A percentile compares a stretch with the other conserved stretches of the same genome.
These are phyloP conservation scores for Himalopsyche japonica DNA, from an alignment of 2,888 invertebrate genomes.

Conservation along the genomic window DNA sequence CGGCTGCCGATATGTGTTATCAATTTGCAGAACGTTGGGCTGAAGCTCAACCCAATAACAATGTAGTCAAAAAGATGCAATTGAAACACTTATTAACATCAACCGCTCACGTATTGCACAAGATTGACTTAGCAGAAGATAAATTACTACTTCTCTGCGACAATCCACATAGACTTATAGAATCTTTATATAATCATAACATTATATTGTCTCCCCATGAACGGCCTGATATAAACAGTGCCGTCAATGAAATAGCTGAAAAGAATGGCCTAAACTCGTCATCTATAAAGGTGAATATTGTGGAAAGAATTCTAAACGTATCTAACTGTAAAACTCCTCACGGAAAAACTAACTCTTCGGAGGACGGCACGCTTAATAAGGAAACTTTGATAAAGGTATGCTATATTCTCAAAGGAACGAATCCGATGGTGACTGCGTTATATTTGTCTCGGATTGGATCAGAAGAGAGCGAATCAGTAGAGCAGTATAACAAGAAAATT, in stretches of 20 bases:
- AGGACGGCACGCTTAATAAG: constrained; percentile 46
- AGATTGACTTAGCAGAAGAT: constrained; percentile 57
- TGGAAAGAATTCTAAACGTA: constrained; percentile 53
- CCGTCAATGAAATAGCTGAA: constrained; percentile 58
- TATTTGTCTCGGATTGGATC: constrained; percentile 57
- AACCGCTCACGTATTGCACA: constrained; percentile 55
- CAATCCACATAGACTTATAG: constrained; percentile 56
- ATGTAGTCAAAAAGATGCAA: constrained; percentile 58
- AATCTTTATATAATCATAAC: constrained; percentile 53
- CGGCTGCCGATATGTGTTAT: constrained; percentile 57
- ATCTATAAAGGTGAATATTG: constrained; percentile 55
- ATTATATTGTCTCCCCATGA: constrained; percentile 54
- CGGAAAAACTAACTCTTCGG: constrained; percentile 44
- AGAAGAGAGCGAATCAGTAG: constrained; percentile 55
- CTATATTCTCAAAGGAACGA: constrained; percentile 58
- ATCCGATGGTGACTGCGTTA: constrained; percentile 59
- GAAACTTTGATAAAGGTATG: constrained; percentile 54
- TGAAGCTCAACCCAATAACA: constrained; percentile 55
- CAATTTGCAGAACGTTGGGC: constrained; percentile 60
- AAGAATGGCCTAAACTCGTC: constrained; percentile 57
- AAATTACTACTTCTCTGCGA: constrained; percentile 53
- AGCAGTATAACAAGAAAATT: constrained; percentile 56
- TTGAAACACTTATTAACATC: constrained; percentile 55
- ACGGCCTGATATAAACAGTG: constrained; percentile 52
- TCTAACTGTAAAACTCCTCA: constrained; percentile 38